A percentile compares a stretch with the other conserved stretches of the same genome.
Evolutionary conservation across 2,113 vertebrate species (phyloP).

Genomic region (Caloenas nicobarica): DNA sequence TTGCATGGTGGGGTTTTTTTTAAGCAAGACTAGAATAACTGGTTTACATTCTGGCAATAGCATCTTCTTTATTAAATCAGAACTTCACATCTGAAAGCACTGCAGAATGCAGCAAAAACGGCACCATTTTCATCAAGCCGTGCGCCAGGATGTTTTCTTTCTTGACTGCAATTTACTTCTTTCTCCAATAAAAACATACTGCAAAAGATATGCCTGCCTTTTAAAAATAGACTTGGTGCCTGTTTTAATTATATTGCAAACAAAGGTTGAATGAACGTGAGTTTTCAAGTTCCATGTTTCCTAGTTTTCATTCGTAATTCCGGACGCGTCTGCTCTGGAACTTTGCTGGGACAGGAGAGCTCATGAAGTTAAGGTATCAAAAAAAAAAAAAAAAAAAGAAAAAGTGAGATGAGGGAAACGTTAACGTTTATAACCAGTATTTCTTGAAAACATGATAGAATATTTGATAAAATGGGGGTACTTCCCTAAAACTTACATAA

Average conservation of each 20-base stretch:
- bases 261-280: background rate
- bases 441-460: background rate
- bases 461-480: background rate
- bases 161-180: background rate
- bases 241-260: background rate
- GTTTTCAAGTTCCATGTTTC: background rate
- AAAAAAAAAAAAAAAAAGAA: background rate
- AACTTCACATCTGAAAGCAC: background rate
- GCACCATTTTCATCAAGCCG: background rate
- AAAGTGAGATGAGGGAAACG: background rate
- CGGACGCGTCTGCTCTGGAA: background rate
- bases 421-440: background rate
- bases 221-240: background rate
- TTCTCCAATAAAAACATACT: background rate
- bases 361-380: background rate
- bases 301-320: background rate
- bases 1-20: background rate
- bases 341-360: background rate
- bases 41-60: background rate
- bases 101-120: background rate
- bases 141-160: background rate
- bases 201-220: background rate
- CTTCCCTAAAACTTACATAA: background rate
- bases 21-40: constrained; percentile 18
- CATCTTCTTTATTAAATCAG: background rate